Evolutionary conservation across 2,797 vertebrate species (phyloP), one percentile per base, ranked within the genome.

Genomic region (Tarsius wallacei): DNA sequence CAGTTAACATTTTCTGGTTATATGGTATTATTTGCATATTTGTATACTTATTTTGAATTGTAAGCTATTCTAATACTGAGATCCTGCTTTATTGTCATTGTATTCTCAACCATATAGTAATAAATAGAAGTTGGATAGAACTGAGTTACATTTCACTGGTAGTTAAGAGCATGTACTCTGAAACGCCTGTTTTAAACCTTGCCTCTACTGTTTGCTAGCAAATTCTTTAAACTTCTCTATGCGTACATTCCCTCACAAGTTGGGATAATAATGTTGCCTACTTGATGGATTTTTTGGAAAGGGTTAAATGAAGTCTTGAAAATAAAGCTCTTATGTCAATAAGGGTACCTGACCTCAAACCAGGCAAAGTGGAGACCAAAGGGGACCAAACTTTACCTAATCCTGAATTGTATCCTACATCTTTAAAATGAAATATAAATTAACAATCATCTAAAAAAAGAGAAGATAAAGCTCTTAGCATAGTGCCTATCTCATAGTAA

Each of bases 181-280:
- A 64, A 47, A 68, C 13, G 76, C 31, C 15, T 73, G 19, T 8
- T n/a, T 78, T 14, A 94, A 78, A 80, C 73, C 33, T 71, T 78
- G 28, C 51, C 19, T 31, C 47, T 88, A 33, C 22, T 77, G 12
- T 92, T 84, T 78, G 63, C 31, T 83, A 21, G 28, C 31, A 84
- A 42, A 76, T 59, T 96, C 15, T 21, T 92, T 91, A 94, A 42
- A 83, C 42, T 24, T 78, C 2, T n/a, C n/a, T 59, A 7, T 81
- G 26, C 31, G 10, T 64, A 13, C 8, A 12, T 3, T 2, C 10
- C 33, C 31, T 85, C 59, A 81, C 24, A 88, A 78, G 42, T 64
- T 6, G 33, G 9, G 26, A 61, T 82, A n/a, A 74, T 61, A 76
- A 17, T 82, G 31, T 87, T 95, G 51, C 49, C 26, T 85, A 28